These are phyloP conservation scores for Hemistola chrysoprasaria DNA, from an alignment of 2,888 invertebrate species.

Conservation along the genomic window DNA sequence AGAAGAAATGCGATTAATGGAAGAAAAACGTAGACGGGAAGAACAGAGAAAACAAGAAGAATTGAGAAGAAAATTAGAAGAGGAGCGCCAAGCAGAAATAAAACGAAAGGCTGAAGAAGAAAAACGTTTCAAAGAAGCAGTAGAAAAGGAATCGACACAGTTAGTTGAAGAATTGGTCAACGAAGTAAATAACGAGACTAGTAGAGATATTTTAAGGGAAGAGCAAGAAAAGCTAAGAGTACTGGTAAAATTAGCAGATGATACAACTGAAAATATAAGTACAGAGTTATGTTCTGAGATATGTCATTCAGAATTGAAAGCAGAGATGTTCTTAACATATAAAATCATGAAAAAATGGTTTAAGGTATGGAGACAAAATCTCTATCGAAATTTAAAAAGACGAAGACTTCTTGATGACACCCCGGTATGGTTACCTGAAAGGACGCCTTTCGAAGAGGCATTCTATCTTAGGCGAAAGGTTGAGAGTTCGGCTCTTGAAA, in stretches of 20 bases:
- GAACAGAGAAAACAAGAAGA: slow-evolving; percentile 56
- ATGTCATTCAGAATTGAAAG: slow-evolving; percentile 58
- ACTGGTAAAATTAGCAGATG: slow-evolving; percentile 49
- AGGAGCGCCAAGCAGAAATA: slow-evolving; percentile 56
- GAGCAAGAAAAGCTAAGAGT: slow-evolving; percentile 53
- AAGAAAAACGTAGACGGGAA: slow-evolving; percentile 54
- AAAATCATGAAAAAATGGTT: slow-evolving; percentile 67
- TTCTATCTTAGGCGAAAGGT: slow-evolving; percentile 46
- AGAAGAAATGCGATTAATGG: slow-evolving; percentile 29
- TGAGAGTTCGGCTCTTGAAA: slow-evolving; percentile 55
- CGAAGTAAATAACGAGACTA: slow-evolving; percentile 54
- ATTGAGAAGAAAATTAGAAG: slow-evolving; percentile 55
- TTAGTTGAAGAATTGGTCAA: slow-evolving; percentile 54
- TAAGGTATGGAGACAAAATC: slow-evolving; percentile 59
- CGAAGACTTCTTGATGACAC: slow-evolving; percentile 64
- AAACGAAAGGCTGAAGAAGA: slow-evolving; percentile 58
- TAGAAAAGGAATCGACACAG: slow-evolving; percentile 59
- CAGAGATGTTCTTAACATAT: slow-evolving; percentile 56
- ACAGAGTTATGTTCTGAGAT: slow-evolving; percentile 57
- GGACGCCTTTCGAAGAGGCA: slow-evolving; percentile 63
- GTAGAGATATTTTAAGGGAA: slow-evolving; percentile 46
- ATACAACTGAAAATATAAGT: slow-evolving; percentile 52
- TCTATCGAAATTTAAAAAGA: slow-evolving; percentile 56
- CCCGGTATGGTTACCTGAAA: slow-evolving; percentile 68
- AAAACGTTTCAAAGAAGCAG: slow-evolving; percentile 55